A percentile compares a stretch with the other conserved stretches of the same genome.
Evolutionary conservation across 1,140 invertebrate genomes (phyloP).

Genomic region (Leptoteleia sp.): DNA sequence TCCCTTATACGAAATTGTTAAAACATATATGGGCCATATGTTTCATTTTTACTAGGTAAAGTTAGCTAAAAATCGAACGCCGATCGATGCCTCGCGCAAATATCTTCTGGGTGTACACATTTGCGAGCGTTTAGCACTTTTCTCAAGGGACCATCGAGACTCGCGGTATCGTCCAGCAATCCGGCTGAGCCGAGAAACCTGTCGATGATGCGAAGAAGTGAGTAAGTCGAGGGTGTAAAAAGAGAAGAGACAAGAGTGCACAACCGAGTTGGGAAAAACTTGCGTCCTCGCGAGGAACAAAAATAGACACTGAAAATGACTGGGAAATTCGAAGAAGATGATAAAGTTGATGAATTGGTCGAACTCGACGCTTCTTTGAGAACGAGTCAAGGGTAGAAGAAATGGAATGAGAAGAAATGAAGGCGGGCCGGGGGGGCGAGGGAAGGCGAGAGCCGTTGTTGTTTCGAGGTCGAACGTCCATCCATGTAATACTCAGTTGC

Average conservation of each 20-base stretch:
- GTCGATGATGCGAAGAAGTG: conserved; percentile 55
- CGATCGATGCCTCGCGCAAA: background rate
- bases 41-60: too few relatives aligned
- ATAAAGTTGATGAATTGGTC: conserved; percentile 20
- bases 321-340: conserved; percentile 30
- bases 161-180: conserved; percentile 52
- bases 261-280: conserved; percentile 35
- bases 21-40: too few relatives aligned
- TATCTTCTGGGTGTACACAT: background rate
- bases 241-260: conserved; percentile 39
- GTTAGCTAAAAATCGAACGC: conserved; percentile 20
- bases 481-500: conserved; percentile 74
- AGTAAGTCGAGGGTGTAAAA: conserved; percentile 34
- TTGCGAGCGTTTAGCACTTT: conserved; percentile 53
- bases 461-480: conserved; percentile 76
- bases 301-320: conserved; percentile 25
- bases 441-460: conserved; percentile 59
- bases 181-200: conserved; percentile 50
- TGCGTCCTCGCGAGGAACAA: conserved; percentile 17
- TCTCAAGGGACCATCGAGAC: conserved; percentile 49
- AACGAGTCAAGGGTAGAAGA: conserved; percentile 39
- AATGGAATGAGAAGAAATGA: conserved; percentile 31
- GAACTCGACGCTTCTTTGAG: conserved; percentile 11
- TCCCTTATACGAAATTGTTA: too few relatives aligned
- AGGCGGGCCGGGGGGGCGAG: conserved; percentile 18